Evolutionary conservation across 1,140 invertebrate species (phyloP).

Genomic region (Glossosoma conforme): DNA sequence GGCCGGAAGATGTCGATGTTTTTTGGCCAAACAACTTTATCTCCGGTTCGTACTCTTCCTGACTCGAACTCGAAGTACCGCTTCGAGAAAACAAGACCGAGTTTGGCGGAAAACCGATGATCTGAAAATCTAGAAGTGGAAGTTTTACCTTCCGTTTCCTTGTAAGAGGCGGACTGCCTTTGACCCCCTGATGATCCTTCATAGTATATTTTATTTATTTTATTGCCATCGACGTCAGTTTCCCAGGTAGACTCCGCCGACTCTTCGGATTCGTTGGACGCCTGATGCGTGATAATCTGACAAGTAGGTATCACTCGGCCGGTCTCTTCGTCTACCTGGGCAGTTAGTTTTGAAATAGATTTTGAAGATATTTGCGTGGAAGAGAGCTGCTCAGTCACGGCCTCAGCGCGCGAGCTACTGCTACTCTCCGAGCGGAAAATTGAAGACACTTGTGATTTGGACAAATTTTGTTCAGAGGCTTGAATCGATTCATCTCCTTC

Average conservation of each 20-base stretch:
- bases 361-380: slow-evolving; percentile 13
- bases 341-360: slow-evolving; percentile 10
- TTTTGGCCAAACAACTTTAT: slow-evolving; percentile 46
- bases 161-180: slow-evolving; percentile 38
- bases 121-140: slow-evolving; percentile 46
- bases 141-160: slow-evolving; percentile 41
- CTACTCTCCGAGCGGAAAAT: not conserved
- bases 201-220: slow-evolving; percentile 21
- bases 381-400: slow-evolving; percentile 10
- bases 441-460: slow-evolving; percentile 11
- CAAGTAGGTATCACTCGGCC: slow-evolving; percentile 31
- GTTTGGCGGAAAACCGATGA: slow-evolving; percentile 50
- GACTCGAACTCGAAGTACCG: slow-evolving; percentile 60
- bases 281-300: slow-evolving; percentile 45
- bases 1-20: slow-evolving; percentile 43
- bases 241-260: slow-evolving; percentile 36
- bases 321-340: slow-evolving; percentile 20
- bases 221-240: slow-evolving; percentile 23
- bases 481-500: slow-evolving; percentile 23
- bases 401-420: slow-evolving; percentile 6
- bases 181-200: slow-evolving; percentile 19
- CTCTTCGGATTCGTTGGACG: slow-evolving; percentile 42
- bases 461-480: slow-evolving; percentile 28
- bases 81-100: slow-evolving; percentile 59
- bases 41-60: slow-evolving; percentile 62